phyloP scores from a whole-genome alignment of 2,113 vertebrate genomes.

The Ictalurus punctatus region DNA sequence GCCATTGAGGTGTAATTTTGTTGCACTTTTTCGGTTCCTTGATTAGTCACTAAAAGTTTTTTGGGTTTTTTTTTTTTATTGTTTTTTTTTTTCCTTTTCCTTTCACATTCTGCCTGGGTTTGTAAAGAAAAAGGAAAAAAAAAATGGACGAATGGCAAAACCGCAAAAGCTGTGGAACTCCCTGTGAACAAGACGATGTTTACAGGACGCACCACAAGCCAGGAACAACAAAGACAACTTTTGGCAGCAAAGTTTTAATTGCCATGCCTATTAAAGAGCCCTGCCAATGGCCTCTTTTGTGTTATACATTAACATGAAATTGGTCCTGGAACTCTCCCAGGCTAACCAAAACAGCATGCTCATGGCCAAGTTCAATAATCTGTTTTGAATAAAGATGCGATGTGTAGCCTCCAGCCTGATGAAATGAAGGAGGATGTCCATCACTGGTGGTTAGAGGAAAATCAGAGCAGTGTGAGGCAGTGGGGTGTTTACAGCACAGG shows the following conservation, averaged over 20 bases:
- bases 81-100: background rate
- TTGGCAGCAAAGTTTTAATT: conserved; percentile 60
- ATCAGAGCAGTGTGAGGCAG: conserved; percentile 31
- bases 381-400: conserved; percentile 58
- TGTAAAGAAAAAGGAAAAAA: conserved; percentile 27
- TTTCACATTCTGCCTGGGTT: conserved; percentile 35
- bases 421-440: conserved; percentile 41
- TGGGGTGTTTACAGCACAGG: conserved; percentile 38
- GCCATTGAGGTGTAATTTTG: conserved; percentile 32
- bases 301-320: conserved; percentile 61
- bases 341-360: conserved; percentile 54
- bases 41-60: conserved; percentile 38
- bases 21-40: conserved; percentile 13
- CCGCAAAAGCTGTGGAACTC: conserved; percentile 46
- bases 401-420: conserved; percentile 51
- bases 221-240: conserved; percentile 58
- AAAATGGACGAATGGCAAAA: conserved; percentile 44
- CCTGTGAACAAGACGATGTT: conserved; percentile 54
- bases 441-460: conserved; percentile 42
- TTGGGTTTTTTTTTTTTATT: background rate
- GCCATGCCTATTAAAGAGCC: conserved; percentile 56
- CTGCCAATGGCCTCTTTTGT: conserved; percentile 58
- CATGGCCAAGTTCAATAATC: conserved; percentile 58
- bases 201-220: conserved; percentile 54
- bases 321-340: conserved; percentile 48